phyloP scores from a whole-genome alignment of 2,113 vertebrate species.

The Stegostoma tigrinum region DNA sequence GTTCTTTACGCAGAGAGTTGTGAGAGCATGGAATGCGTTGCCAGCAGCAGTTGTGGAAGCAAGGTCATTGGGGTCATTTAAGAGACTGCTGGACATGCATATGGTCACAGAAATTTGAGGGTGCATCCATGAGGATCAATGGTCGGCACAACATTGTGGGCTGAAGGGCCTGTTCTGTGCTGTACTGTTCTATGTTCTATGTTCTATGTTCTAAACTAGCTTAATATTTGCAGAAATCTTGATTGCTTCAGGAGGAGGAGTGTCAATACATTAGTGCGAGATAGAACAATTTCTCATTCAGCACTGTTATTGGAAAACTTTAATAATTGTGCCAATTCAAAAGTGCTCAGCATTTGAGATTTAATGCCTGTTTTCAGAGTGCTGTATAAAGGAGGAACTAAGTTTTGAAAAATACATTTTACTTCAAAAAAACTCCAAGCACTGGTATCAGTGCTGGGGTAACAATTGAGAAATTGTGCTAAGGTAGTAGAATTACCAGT shows the following conservation, averaged over 20 bases:
- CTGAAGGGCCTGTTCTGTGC: too few species aligned
- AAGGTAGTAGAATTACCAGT: not conserved
- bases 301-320: not conserved
- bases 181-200: too few species aligned
- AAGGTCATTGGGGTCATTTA: too few species aligned
- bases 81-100: too few species aligned
- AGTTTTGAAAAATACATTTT: not conserved
- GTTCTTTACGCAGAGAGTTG: too few species aligned
- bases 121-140: too few species aligned
- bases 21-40: too few species aligned
- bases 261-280: not conserved
- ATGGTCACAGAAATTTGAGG: too few species aligned
- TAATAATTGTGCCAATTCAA: not conserved
- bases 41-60: too few species aligned
- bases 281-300: not conserved
- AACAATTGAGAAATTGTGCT: too few species aligned
- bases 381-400: not conserved
- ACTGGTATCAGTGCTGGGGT: not conserved
- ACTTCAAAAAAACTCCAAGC: not conserved
- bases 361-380: not conserved
- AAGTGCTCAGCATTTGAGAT: not conserved
- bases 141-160: too few species aligned
- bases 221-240: not conserved
- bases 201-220: too few species aligned
- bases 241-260: not conserved